Conservation (phyloP, 2,888 invertebrate genomes). For the Nemotelus pantherinus region DNA sequence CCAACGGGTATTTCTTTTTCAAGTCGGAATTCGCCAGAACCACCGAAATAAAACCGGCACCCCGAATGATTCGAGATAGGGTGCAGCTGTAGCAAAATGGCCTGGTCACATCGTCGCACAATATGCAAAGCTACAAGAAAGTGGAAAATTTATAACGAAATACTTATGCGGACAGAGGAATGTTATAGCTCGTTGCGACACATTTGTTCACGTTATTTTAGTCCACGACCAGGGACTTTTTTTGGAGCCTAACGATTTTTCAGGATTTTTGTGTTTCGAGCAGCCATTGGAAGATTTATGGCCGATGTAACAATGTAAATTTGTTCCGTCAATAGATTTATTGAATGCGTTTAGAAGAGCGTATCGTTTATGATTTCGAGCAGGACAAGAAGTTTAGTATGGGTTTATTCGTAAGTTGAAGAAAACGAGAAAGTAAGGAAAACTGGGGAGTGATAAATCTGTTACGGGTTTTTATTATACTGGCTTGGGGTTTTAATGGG, state of each 20-base stretch:
- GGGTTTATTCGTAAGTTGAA: no score
- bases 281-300: not conserved
- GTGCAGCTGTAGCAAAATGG: no score
- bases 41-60: not conserved
- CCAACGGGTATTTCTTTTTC: not conserved
- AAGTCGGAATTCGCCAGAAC: not conserved
- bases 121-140: not conserved
- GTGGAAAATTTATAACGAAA: not conserved
- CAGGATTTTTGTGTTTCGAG: no score
- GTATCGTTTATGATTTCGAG: slow-evolving; percentile 14
- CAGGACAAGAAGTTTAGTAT: no score
- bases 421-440: no score
- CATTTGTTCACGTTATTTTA: not conserved
- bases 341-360: slow-evolving; percentile 7
- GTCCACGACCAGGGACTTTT: no score
- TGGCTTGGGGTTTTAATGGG: no score
- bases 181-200: not conserved
- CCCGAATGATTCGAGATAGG: not conserved
- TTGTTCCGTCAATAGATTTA: slow-evolving; percentile 33
- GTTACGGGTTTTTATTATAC: no score
- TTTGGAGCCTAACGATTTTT: no score
- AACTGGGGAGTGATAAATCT: no score
- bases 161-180: not conserved
- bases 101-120: not conserved
- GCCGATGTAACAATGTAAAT: slow-evolving; percentile 15